Evolutionary conservation across 2,113 vertebrate genomes (phyloP).

Genomic region (Phrynosoma blainvillii): DNA sequence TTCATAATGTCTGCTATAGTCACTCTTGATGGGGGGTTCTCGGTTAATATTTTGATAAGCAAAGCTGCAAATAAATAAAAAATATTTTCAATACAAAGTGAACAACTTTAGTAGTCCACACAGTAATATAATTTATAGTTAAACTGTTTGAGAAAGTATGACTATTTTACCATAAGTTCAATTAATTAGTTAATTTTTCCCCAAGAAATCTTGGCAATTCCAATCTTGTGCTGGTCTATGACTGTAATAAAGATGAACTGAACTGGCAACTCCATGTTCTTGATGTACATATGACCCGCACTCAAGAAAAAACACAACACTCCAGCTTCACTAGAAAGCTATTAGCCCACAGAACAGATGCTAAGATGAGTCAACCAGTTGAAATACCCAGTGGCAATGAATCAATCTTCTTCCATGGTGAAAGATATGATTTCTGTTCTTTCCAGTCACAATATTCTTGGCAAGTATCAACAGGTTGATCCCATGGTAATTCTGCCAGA

Average conservation of each 20-base stretch:
- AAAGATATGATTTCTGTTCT: slow-evolving; percentile 90
- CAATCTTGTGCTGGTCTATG: too few relatives aligned
- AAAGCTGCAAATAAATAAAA: slow-evolving; percentile 77
- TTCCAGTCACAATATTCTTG: slow-evolving; percentile 97
- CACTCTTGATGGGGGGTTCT: slow-evolving; percentile 82
- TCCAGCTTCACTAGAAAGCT: background rate
- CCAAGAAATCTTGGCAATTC: too few relatives aligned
- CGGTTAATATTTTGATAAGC: slow-evolving; percentile 88
- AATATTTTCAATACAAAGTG: background rate
- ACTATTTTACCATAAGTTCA: background rate
- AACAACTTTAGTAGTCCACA: background rate
- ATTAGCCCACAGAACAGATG: background rate
- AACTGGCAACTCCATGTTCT: too few relatives aligned
- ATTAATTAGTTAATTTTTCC: too few relatives aligned
- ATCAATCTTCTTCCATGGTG: slow-evolving; percentile 97
- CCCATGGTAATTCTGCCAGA: slow-evolving; percentile 92
- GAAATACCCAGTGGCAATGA: slow-evolving; percentile 77
- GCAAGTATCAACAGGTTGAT: slow-evolving; percentile 92
- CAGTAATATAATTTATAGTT: background rate
- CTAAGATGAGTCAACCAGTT: background rate
- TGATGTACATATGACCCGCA: background rate
- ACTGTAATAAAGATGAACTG: background rate
- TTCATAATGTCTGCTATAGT: slow-evolving; percentile 88
- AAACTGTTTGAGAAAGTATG: background rate
- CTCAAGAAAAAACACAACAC: background rate